Evolutionary conservation across 2,797 vertebrate species (phyloP).

Genomic region (Falco cherrug): DNA sequence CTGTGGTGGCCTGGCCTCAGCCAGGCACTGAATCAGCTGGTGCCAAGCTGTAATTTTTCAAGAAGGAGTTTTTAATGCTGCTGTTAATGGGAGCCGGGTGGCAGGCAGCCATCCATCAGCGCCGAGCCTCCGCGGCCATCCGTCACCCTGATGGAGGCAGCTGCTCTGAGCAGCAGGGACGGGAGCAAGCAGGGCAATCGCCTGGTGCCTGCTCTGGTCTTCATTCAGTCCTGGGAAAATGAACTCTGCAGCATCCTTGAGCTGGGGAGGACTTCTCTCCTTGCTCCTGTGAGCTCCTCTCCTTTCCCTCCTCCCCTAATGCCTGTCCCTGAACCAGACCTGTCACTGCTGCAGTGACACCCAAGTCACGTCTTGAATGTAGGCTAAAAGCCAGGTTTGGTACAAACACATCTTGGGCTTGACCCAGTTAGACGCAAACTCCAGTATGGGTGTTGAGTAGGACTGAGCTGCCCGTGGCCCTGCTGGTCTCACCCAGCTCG

Average conservation of each 20-base stretch:
- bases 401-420: neutral
- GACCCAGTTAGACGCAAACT: neutral
- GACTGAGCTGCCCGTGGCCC: neutral
- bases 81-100: neutral
- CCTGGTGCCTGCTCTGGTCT: neutral
- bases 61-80: neutral
- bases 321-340: neutral
- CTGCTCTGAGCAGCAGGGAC: neutral
- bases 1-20: neutral
- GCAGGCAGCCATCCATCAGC: neutral
- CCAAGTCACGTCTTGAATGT: neutral
- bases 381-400: neutral
- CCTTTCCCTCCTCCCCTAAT: neutral
- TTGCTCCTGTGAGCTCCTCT: neutral
- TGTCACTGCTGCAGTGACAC: neutral
- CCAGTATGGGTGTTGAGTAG: accelerated
- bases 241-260: neutral
- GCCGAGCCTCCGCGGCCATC: neutral
- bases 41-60: neutral
- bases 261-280: neutral
- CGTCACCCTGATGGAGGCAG: neutral
- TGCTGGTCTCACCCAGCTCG: neutral
- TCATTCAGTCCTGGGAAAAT: neutral
- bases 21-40: neutral
- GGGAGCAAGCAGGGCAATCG: neutral